A percentile compares a stretch with the other conserved stretches of the same genome.
These are phyloP conservation scores for Clunio marinus DNA, from an alignment of 2,888 invertebrate genomes.

Conservation along the genomic window DNA sequence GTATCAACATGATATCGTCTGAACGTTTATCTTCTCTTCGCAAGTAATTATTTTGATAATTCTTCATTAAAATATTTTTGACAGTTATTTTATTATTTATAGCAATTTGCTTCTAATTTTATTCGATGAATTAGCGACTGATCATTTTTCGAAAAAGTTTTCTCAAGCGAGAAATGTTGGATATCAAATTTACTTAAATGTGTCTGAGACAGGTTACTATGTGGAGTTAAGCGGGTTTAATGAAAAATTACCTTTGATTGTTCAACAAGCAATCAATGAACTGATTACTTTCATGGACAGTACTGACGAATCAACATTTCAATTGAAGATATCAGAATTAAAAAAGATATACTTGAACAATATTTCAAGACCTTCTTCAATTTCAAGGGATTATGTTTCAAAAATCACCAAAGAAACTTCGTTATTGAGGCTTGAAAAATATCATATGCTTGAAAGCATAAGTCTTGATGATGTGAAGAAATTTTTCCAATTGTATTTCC, in stretches of 20 bases:
- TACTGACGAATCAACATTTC: constrained; percentile 63
- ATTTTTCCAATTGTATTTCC: constrained; percentile 59
- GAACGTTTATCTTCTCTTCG: not conserved
- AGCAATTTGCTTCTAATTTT: constrained; percentile 55
- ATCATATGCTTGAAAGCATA: constrained; percentile 55
- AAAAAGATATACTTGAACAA: constrained; percentile 74
- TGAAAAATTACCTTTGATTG: constrained; percentile 58
- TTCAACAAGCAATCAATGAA: constrained; percentile 63
- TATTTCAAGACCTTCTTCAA: constrained; percentile 40
- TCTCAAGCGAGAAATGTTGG: constrained; percentile 71
- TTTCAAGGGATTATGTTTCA: not conserved
- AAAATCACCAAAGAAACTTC: not conserved
- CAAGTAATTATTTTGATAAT: constrained; percentile 43
- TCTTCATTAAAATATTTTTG: too few relatives aligned
- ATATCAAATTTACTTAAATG: constrained; percentile 53
- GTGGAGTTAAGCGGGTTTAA: constrained; percentile 41
- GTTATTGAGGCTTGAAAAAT: constrained; percentile 58
- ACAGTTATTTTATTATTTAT: not conserved
- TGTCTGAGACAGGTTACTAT: too few relatives aligned
- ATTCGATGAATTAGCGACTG: constrained; percentile 55
- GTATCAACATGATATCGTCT: constrained; percentile 64
- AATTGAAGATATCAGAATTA: constrained; percentile 58
- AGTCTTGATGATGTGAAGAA: constrained; percentile 58
- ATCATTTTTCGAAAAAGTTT: constrained; percentile 55
- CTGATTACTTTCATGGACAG: constrained; percentile 61